Evolutionary conservation across 2,888 invertebrate genomes (phyloP).

Genomic region (Druceiella hillmani): DNA sequence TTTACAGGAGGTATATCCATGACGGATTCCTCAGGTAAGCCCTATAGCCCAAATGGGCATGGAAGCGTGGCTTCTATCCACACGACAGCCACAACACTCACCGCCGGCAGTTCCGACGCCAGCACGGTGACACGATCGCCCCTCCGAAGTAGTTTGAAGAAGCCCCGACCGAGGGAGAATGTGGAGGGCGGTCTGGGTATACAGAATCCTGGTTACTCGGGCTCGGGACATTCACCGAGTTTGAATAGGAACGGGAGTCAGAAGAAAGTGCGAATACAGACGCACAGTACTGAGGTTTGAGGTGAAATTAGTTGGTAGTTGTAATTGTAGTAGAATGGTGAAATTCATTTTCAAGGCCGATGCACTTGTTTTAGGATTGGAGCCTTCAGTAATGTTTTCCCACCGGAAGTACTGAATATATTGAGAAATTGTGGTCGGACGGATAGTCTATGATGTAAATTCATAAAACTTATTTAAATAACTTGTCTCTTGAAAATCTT

Average conservation of each 20-base stretch:
- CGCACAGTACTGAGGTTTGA: constrained; percentile 89
- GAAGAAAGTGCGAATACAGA: constrained; percentile 88
- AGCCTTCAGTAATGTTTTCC: too few relatives aligned
- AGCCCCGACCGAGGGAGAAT: constrained; percentile 59
- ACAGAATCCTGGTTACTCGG: constrained; percentile 78
- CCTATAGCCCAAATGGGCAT: constrained; percentile 61
- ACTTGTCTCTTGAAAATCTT: too few relatives aligned
- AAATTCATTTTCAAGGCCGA: too few relatives aligned
- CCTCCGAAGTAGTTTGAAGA: constrained; percentile 76
- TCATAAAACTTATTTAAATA: too few relatives aligned
- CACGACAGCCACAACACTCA: constrained; percentile 63
- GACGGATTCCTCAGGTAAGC: constrained; percentile 83
- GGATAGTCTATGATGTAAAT: too few relatives aligned
- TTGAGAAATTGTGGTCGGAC: too few relatives aligned
- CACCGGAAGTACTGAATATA: too few relatives aligned
- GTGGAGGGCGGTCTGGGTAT: constrained; percentile 63
- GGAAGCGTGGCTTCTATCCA: constrained; percentile 70
- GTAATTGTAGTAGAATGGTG: too few relatives aligned
- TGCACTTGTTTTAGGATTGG: too few relatives aligned
- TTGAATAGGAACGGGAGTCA: constrained; percentile 80
- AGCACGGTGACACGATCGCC: constrained; percentile 55
- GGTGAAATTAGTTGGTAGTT: too few relatives aligned
- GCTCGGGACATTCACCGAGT: constrained; percentile 79
- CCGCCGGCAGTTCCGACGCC: constrained; percentile 50
- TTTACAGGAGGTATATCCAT: constrained; percentile 64